These are phyloP conservation scores for Stictonetta naevosa DNA, from an alignment of 2,113 vertebrate species.

Conservation along the genomic window DNA sequence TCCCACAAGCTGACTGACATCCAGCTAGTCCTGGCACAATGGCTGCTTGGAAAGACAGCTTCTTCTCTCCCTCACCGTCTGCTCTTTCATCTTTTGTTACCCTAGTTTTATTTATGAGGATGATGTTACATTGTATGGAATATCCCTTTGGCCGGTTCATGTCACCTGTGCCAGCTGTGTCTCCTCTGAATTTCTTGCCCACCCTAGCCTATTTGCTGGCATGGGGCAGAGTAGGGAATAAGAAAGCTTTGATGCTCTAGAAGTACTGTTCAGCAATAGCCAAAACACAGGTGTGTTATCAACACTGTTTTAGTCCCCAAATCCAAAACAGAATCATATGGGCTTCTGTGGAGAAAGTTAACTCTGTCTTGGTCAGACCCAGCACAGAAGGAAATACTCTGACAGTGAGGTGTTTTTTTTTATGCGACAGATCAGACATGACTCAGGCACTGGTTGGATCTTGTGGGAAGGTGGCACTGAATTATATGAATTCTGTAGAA, in stretches of 20 bases:
- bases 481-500: neutral
- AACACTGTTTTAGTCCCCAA: neutral
- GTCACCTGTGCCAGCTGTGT: neutral
- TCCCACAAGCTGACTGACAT: fast-evolving
- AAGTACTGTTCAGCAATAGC: neutral
- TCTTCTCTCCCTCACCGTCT: neutral
- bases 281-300: neutral
- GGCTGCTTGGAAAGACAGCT: neutral
- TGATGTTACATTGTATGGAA: fast-evolving
- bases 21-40: neutral
- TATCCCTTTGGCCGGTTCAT: neutral
- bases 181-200: neutral
- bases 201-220: neutral
- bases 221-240: neutral
- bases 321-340: neutral
- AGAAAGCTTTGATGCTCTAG: neutral
- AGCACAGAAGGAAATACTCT: neutral
- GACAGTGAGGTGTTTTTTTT: neutral
- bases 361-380: neutral
- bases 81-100: neutral
- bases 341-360: neutral
- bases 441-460: neutral
- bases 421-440: neutral
- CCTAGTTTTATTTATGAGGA: neutral
- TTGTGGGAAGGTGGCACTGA: neutral